phyloP scores from a whole-genome alignment of 2,113 vertebrate species.

The Pipa parva region DNA sequence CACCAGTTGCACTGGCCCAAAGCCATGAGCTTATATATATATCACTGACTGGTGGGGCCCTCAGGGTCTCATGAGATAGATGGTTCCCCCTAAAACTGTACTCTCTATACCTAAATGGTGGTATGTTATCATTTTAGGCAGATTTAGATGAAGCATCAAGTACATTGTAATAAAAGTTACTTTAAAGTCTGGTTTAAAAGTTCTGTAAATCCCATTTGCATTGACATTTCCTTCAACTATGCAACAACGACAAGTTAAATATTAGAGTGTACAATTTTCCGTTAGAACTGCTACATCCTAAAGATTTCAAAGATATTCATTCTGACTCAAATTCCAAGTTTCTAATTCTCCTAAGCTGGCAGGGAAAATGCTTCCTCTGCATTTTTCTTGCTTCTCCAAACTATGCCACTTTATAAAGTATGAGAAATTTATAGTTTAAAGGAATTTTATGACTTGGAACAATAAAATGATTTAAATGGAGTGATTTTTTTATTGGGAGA shows the following conservation, averaged over 20 bases:
- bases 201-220: too few species aligned
- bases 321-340: conserved; percentile 12
- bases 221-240: too few species aligned
- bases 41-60: too few species aligned
- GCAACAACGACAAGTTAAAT: neutral
- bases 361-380: conserved; percentile 45
- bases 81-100: too few species aligned
- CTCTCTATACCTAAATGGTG: too few species aligned
- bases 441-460: conserved; percentile 49
- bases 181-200: too few species aligned
- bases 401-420: conserved; percentile 18
- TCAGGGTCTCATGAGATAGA: too few species aligned
- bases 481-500: conserved; percentile 38
- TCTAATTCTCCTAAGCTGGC: conserved; percentile 27
- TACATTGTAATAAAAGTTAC: too few species aligned
- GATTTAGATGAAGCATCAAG: too few species aligned
- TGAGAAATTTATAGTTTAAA: conserved; percentile 49
- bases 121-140: too few species aligned
- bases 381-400: conserved; percentile 31
- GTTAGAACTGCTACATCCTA: neutral
- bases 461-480: conserved; percentile 46
- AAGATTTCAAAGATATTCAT: neutral
- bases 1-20: too few species aligned
- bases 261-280: neutral
- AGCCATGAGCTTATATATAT: too few species aligned